Base-by-base conservation (phyloP, 1,140 invertebrate species). In the Anagrus nilaparvatae region DNA sequence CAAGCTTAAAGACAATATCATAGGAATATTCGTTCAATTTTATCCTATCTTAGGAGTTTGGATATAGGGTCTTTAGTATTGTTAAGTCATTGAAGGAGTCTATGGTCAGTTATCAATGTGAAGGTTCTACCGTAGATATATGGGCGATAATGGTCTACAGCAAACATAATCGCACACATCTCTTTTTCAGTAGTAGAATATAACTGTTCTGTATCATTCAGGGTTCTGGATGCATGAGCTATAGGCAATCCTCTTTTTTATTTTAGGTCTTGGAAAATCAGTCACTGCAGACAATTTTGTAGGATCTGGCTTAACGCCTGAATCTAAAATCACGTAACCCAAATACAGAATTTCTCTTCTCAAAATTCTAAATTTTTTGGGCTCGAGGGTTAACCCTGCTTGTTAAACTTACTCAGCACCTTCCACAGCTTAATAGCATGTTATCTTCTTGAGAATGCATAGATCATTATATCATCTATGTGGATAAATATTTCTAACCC, bases 81-180 rank as follows among this genome's bases (percentile, higher is more conserved):
- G 21, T 63, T 56, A 3, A 76, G 46, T 61, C 66, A 75, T 21
- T 46, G 53, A 14, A 76, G 46, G 0, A 68, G 63, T 46, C 56
- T 54, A 47, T 77, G 67, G 46, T 78, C 73, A 2, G 69, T 76
- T 10, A 65, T 38, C 1, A 77, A 56, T 16, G 47, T 65, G 46
- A 76, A 77, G 33, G 66, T 56, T 23, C 37, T 55, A 14, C 65
- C 66, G 40, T 63, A 66, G 3, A 78, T 37, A 51, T 72, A 76
- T 18, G 60, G 56, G 40, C 59, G 41, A 43, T 73, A 74, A 24
- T 71, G 54, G 31, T 67, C 50, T 1, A 67, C 51, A 2, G 58
- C 57, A 54, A 58, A 67, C 2, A 75, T 50, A 8, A 67, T 61
- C 3, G 61, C 61, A 19, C 63, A 43, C 6, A 60, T 42, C 49